phyloP scores from a whole-genome alignment of 2,113 vertebrate species.

The Brachypodius melanocephalos region DNA sequence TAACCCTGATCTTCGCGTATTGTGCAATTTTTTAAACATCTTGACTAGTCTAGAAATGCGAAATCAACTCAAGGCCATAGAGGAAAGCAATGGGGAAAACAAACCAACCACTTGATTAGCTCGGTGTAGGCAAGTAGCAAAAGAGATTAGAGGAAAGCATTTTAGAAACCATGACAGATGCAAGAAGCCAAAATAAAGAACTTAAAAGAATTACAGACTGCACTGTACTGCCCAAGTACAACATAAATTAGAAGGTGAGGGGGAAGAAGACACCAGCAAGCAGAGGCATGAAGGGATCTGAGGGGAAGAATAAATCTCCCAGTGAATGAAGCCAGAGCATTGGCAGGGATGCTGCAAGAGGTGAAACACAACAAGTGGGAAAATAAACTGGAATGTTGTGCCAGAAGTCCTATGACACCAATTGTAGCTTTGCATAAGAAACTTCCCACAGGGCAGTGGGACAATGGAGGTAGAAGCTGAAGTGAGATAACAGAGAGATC shows the following conservation, averaged over 20 bases:
- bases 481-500: not conserved
- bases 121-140: not conserved
- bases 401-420: not conserved
- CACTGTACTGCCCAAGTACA: not conserved
- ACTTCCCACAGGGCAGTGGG: not conserved
- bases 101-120: not conserved
- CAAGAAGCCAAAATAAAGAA: not conserved
- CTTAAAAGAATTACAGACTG: not conserved
- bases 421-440: not conserved
- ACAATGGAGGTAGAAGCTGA: not conserved
- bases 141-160: not conserved
- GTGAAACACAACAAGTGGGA: not conserved
- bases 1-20: not conserved
- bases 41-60: not conserved
- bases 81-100: not conserved
- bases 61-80: not conserved
- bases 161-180: not conserved
- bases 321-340: not conserved
- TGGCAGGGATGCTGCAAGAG: not conserved
- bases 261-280: not conserved
- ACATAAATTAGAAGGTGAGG: not conserved
- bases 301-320: not conserved
- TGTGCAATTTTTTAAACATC: not conserved
- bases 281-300: not conserved
- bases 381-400: not conserved